phyloP scores from a whole-genome alignment of 2,888 invertebrate genomes.

The Polia nebulosa region DNA sequence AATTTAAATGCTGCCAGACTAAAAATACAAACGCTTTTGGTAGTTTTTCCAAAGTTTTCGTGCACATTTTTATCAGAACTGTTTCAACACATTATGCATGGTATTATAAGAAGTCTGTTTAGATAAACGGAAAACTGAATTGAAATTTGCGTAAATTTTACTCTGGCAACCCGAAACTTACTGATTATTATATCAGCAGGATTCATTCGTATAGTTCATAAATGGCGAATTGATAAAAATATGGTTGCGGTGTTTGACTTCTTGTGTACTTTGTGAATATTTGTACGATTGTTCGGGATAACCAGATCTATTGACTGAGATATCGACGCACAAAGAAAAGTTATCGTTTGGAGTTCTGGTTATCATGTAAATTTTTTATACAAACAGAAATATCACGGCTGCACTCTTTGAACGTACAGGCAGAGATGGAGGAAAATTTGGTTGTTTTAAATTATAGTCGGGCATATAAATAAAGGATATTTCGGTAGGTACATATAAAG shows the following conservation, averaged over 20 bases:
- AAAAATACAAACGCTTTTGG: constrained; percentile 34
- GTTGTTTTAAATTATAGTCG: too few relatives aligned
- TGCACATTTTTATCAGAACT: constrained; percentile 40
- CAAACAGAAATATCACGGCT: too few relatives aligned
- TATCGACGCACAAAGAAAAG: constrained; percentile 53
- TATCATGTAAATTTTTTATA: constrained; percentile 8
- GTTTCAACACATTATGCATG: constrained; percentile 35
- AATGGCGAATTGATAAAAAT: constrained; percentile 61
- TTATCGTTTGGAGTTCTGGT: constrained; percentile 31
- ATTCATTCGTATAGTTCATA: constrained; percentile 42
- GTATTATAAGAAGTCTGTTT: constrained; percentile 30
- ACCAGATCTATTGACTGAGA: constrained; percentile 43
- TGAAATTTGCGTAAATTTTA: too few relatives aligned
- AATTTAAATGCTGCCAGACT: constrained; percentile 30
- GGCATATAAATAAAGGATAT: too few relatives aligned
- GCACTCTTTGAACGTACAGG: too few relatives aligned
- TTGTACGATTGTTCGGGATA: neutral
- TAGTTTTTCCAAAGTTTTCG: constrained; percentile 46
- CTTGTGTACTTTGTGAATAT: constrained; percentile 35
- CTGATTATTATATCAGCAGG: constrained; percentile 18
- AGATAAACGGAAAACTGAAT: too few relatives aligned
- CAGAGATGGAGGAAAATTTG: too few relatives aligned
- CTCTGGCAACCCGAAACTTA: constrained; percentile 52
- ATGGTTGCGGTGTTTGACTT: constrained; percentile 41
- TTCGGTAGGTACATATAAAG: too few relatives aligned